phyloP scores from a whole-genome alignment of 2,113 vertebrate species.

The Talpa occidentalis region DNA sequence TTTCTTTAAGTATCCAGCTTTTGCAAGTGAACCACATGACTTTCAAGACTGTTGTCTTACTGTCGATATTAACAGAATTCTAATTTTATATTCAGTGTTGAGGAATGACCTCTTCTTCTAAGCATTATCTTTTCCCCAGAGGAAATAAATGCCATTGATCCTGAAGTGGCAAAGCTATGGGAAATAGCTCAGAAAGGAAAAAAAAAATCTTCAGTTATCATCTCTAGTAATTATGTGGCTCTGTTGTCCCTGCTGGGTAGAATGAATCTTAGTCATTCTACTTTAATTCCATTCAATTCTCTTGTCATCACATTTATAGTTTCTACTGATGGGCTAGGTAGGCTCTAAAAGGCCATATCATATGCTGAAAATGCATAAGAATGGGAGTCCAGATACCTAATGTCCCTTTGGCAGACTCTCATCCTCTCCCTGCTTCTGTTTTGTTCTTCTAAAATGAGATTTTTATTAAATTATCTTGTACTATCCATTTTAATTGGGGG shows the following conservation, averaged over 20 bases:
- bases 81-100: constrained; percentile 40
- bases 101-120: constrained; percentile 52
- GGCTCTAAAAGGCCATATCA: neutral
- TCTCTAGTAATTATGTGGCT: constrained; percentile 5
- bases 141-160: constrained; percentile 47
- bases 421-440: neutral
- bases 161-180: neutral
- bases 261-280: constrained; percentile 17
- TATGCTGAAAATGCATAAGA: neutral
- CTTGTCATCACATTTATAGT: neutral
- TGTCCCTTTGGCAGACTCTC: neutral
- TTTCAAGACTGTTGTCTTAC: constrained; percentile 41
- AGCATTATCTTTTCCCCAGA: neutral
- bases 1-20: neutral
- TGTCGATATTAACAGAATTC: constrained; percentile 47
- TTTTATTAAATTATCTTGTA: neutral
- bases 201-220: constrained; percentile 7
- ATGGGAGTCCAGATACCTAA: neutral
- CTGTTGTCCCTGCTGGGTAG: neutral
- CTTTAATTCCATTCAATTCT: constrained; percentile 24
- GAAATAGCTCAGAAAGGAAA: constrained; percentile 31
- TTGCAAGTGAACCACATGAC: neutral
- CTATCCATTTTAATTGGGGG: neutral
- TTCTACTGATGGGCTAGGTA: neutral
- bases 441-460: neutral